Percentiles rank a stretch among this genome's conserved stretches.
Conservation (phyloP, 2,113 vertebrate genomes). For the Paratilapia polleni region DNA sequence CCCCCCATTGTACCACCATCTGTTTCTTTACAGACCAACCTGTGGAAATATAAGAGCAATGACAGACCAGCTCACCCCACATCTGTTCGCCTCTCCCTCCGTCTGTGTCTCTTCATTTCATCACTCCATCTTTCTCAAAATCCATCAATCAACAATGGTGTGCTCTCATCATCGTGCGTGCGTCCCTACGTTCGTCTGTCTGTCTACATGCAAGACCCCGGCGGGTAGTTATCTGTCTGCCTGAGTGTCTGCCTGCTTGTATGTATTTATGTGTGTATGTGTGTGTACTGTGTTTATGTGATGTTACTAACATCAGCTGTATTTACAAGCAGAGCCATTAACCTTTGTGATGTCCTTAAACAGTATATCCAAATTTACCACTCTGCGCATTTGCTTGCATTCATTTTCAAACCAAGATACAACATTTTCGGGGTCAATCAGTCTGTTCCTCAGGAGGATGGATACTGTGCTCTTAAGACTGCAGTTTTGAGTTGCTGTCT, state of each 20-base stretch:
- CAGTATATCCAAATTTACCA: background rate
- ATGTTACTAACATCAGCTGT: conserved; percentile 19
- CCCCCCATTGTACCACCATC: conserved; percentile 61
- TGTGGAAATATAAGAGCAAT: conserved; percentile 65
- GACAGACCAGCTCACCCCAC: conserved; percentile 56
- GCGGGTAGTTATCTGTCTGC: conserved; percentile 72
- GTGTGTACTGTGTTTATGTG: conserved; percentile 8
- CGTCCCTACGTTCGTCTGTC: conserved; percentile 70
- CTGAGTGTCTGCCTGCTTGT: conserved; percentile 50
- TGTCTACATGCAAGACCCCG: conserved; percentile 72
- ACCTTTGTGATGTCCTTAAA: conserved; percentile 1
- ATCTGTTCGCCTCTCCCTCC: conserved; percentile 72
- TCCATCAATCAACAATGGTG: conserved; percentile 71
- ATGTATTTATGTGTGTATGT: conserved; percentile 34
- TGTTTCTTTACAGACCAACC: conserved; percentile 73
- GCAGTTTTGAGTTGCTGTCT: conserved; percentile 4
- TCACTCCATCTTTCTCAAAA: conserved; percentile 71
- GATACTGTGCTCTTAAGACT: conserved; percentile 21
- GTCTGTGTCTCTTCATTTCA: conserved; percentile 76
- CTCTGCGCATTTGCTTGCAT: background rate
- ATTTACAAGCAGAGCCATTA: conserved; percentile 7
- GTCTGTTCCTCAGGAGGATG: conserved; percentile 17
- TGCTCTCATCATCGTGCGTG: conserved; percentile 65
- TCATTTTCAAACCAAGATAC: conserved; percentile 9
- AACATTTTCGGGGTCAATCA: background rate